phyloP scores from a whole-genome alignment of 2,797 vertebrate genomes.

The Denticeps clupeoides region DNA sequence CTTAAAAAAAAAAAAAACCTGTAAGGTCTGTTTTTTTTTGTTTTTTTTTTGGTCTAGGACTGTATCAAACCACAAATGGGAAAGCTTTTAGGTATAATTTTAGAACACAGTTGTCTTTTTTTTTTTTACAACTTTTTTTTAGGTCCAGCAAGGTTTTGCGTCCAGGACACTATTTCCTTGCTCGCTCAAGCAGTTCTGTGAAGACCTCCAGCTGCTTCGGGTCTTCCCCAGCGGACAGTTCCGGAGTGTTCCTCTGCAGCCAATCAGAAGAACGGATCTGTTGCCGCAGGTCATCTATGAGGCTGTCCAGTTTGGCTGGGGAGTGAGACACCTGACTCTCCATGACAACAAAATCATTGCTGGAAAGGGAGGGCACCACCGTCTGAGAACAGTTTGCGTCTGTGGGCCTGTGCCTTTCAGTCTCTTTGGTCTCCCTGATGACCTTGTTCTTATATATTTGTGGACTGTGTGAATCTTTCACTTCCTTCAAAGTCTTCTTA shows the following conservation, averaged over 20 bases:
- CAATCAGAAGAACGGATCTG: slow-evolving; percentile 77
- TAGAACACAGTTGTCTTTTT: too few relatives aligned
- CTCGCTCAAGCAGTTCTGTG: slow-evolving; percentile 58
- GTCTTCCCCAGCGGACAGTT: slow-evolving; percentile 61
- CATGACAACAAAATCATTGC: slow-evolving; percentile 45
- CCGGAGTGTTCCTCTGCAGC: slow-evolving; percentile 69
- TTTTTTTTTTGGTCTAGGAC: neutral
- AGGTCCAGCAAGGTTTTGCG: too few relatives aligned
- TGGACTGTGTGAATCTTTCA: slow-evolving; percentile 28
- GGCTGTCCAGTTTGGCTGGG: slow-evolving; percentile 52
- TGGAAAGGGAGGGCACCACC: slow-evolving; percentile 30
- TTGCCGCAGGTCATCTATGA: slow-evolving; percentile 73
- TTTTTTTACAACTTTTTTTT: too few relatives aligned
- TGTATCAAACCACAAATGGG: neutral
- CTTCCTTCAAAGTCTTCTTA: slow-evolving; percentile 60
- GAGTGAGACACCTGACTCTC: slow-evolving; percentile 49
- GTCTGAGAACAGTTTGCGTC: slow-evolving; percentile 31
- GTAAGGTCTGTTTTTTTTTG: neutral
- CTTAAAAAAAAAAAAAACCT: too few relatives aligned
- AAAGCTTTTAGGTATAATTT: too few relatives aligned
- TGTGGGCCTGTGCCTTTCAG: slow-evolving; percentile 31
- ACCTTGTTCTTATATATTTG: slow-evolving; percentile 25
- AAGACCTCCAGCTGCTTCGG: slow-evolving; percentile 63
- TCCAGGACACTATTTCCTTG: slow-evolving; percentile 57
- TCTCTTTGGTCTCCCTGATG: neutral